Percentiles rank a stretch among this genome's conserved stretches.
Evolutionary conservation across 53 echinoderm and acorn worm genomes (phyloP).

Genomic region (Paracentrotus lividus): DNA sequence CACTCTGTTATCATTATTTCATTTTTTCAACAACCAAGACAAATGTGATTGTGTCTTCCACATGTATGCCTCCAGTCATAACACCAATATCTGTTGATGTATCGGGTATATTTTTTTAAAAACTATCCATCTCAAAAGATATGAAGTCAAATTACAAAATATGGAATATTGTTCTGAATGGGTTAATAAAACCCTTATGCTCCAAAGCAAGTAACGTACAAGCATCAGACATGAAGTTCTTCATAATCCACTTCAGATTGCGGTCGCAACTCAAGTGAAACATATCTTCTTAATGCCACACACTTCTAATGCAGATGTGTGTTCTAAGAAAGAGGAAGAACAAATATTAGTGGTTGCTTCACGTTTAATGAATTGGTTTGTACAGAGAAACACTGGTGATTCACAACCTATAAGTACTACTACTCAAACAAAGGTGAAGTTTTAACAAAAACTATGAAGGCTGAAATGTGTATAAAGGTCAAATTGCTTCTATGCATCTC

Average conservation of each 20-base stretch:
- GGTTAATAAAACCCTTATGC: too few species aligned
- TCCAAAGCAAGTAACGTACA: too few species aligned
- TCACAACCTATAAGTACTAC: not conserved
- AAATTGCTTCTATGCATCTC: not conserved
- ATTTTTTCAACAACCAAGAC: too few species aligned
- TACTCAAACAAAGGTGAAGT: not conserved
- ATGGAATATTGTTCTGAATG: too few species aligned
- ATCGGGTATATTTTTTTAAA: too few species aligned
- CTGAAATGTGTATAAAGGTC: slow-evolving; percentile 16
- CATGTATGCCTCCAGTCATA: too few species aligned
- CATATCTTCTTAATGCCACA: not conserved
- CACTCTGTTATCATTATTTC: too few species aligned
- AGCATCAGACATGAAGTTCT: not conserved
- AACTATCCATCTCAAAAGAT: too few species aligned
- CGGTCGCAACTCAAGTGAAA: not conserved
- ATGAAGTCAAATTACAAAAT: too few species aligned
- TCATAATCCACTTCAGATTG: not conserved
- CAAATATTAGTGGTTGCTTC: not conserved
- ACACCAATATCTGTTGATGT: too few species aligned
- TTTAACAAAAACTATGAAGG: not conserved
- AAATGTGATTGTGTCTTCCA: too few species aligned
- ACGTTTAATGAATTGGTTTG: slow-evolving; percentile 1
- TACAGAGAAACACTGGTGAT: not conserved
- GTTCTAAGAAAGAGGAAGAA: slow-evolving; percentile 3
- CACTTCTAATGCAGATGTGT: not conserved